Evolutionary conservation across 2,797 vertebrate genomes (phyloP).

Genomic region (Propithecus perrieri): DNA sequence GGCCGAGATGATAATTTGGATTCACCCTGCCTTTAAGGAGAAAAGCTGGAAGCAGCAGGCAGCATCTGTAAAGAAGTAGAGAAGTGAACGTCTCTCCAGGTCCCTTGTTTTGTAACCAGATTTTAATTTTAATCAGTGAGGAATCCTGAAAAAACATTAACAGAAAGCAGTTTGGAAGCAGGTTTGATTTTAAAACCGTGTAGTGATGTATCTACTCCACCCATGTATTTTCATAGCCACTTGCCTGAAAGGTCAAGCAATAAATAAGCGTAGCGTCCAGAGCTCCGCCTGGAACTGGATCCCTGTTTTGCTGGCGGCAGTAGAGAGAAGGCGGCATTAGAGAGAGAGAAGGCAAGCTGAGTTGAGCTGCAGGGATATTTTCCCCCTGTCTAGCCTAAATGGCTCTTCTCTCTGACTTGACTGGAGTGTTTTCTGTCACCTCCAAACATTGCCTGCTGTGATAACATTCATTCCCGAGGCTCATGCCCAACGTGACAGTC

Average conservation of each 20-base stretch:
- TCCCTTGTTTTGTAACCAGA: neutral
- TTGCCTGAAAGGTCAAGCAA: neutral
- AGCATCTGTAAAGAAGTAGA: neutral
- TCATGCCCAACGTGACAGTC: neutral
- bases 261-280: neutral
- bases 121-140: slow-evolving; percentile 50
- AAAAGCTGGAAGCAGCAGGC: neutral
- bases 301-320: neutral
- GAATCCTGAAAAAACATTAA: slow-evolving; percentile 3
- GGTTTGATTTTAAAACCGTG: slow-evolving; percentile 15
- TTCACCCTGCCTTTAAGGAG: neutral
- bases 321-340: neutral
- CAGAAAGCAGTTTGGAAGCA: neutral
- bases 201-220: neutral
- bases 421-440: slow-evolving; percentile 43
- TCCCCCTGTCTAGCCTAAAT: neutral
- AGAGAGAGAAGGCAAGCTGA: neutral
- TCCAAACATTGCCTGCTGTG: neutral
- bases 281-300: neutral
- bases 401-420: neutral
- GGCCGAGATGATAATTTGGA: neutral
- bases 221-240: neutral
- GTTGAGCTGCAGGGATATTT: neutral
- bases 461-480: neutral
- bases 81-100: neutral